Percentiles rank a stretch among this genome's conserved stretches.
Evolutionary conservation across 2,797 vertebrate genomes (phyloP).

Genomic region (Tapera naevia): DNA sequence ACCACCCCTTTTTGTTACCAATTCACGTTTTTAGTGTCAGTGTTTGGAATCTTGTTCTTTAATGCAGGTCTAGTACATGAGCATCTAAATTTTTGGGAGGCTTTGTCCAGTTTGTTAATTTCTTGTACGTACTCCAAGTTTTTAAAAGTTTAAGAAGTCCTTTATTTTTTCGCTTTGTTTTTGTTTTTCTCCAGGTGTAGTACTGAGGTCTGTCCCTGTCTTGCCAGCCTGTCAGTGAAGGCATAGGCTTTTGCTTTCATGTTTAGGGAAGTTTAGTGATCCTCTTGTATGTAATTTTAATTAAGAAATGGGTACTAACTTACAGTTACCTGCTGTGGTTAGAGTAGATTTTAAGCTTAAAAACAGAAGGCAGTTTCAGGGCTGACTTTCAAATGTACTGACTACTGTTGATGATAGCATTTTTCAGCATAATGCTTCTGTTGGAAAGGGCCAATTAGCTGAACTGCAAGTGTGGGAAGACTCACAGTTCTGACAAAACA

Average conservation of each 20-base stretch:
- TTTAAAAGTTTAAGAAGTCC: background rate
- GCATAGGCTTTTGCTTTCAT: background rate
- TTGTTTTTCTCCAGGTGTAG: background rate
- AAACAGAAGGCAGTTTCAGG: background rate
- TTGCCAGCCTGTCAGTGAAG: background rate
- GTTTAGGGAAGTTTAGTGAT: background rate
- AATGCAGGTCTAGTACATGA: background rate
- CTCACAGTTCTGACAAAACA: background rate
- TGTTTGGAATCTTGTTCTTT: background rate
- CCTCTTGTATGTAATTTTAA: background rate
- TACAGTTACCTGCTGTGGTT: background rate
- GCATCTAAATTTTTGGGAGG: background rate
- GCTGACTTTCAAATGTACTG: background rate
- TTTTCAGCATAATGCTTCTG: slow-evolving; percentile 2
- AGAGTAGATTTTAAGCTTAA: background rate
- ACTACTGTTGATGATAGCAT: background rate
- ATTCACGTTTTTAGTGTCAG: background rate
- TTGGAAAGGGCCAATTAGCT: slow-evolving; percentile 14
- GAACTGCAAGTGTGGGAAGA: slow-evolving; percentile 32
- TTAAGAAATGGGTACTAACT: background rate
- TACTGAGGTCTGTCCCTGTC: background rate
- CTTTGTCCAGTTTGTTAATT: background rate
- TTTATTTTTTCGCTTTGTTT: background rate
- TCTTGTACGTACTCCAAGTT: background rate
- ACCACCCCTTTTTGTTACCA: background rate